Evolutionary conservation across 2,888 invertebrate species (phyloP).

Genomic region (Aphrophora alni): DNA sequence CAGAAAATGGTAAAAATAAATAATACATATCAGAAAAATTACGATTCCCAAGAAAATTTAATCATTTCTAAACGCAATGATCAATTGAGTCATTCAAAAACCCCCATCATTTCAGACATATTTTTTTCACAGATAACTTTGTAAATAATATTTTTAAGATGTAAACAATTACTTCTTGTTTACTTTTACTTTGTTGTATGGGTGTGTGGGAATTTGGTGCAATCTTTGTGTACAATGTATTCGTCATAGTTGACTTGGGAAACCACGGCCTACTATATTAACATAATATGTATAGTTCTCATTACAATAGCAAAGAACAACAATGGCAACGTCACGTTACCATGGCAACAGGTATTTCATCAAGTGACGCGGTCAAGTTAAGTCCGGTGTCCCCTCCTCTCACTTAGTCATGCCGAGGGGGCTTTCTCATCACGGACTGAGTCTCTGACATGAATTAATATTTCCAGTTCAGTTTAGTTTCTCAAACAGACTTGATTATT

Average conservation of each 20-base stretch:
- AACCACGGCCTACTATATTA: background rate
- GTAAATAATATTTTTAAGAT: too few relatives aligned
- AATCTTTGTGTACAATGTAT: background rate
- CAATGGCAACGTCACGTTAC: background rate
- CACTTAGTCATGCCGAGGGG: background rate
- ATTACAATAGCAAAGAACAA: background rate
- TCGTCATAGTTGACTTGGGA: background rate
- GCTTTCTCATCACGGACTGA: background rate
- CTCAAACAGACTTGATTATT: background rate
- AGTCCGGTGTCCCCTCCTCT: background rate
- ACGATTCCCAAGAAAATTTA: too few relatives aligned
- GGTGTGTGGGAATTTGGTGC: background rate
- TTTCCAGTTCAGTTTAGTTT: background rate
- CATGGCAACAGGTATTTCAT: background rate
- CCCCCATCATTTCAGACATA: too few relatives aligned
- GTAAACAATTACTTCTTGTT: too few relatives aligned
- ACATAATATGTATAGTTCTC: background rate
- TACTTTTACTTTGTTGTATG: too few relatives aligned
- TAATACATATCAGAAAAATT: too few relatives aligned
- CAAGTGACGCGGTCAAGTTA: background rate
- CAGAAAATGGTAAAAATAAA: too few relatives aligned
- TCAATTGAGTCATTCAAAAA: too few relatives aligned
- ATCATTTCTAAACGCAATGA: too few relatives aligned
- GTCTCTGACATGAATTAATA: background rate
- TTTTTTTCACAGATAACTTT: too few relatives aligned